phyloP scores from a whole-genome alignment of 2,113 vertebrate species.

The Phyllostomus hastatus region DNA sequence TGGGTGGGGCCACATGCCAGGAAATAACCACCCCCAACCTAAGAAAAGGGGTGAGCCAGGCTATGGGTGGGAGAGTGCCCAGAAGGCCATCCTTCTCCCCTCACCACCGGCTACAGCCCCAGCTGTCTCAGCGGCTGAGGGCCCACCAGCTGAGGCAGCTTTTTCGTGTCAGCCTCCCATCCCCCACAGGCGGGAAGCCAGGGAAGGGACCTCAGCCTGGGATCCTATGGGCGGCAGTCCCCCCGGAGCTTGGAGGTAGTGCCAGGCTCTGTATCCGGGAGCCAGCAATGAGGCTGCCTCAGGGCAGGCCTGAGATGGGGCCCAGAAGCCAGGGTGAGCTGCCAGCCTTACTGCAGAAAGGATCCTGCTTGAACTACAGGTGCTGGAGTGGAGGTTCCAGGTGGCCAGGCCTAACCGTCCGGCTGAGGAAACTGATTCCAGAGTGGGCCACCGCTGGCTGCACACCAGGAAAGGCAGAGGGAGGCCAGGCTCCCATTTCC shows the following conservation, averaged over 20 bases:
- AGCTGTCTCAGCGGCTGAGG: not conserved
- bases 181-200: not conserved
- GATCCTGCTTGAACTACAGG: not conserved
- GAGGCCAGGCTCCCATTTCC: not conserved
- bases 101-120: not conserved
- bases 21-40: not conserved
- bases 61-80: not conserved
- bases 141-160: not conserved
- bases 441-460: too few species aligned
- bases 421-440: not conserved
- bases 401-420: not conserved
- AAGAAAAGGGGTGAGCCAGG: not conserved
- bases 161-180: not conserved
- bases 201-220: not conserved
- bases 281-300: not conserved
- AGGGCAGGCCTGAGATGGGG: not conserved
- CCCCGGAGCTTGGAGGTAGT: not conserved
- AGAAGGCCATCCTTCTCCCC: not conserved
- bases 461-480: not conserved
- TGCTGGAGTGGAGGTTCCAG: not conserved
- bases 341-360: not conserved
- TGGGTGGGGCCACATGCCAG: not conserved
- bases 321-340: not conserved
- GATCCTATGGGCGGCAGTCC: not conserved
- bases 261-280: not conserved